Percentiles rank a stretch among this genome's conserved stretches.
Conservation (phyloP, 1,140 invertebrate genomes). For the Berghia stephanieae region DNA sequence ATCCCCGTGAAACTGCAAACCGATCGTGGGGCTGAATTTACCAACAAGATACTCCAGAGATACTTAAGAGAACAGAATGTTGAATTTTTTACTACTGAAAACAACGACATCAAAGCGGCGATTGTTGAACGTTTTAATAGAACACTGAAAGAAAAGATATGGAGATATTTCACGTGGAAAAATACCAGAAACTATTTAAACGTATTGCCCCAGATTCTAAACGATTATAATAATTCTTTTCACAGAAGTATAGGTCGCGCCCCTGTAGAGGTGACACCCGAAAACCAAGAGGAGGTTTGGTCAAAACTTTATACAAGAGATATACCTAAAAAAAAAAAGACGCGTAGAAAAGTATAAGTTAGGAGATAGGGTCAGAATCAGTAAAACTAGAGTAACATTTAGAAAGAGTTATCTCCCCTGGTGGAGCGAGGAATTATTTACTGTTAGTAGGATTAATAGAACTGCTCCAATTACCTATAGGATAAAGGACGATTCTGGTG, state of each 20-base stretch:
- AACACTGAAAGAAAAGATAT: too few species aligned
- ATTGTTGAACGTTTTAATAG: too few species aligned
- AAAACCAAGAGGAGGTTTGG: constrained; percentile 21
- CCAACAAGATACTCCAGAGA: constrained; percentile 27
- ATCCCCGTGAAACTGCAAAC: constrained; percentile 23
- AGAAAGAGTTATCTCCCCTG: too few species aligned
- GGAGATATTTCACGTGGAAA: too few species aligned
- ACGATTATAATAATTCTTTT: constrained; percentile 65
- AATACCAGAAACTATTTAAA: constrained; percentile 64
- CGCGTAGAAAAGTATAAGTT: too few species aligned
- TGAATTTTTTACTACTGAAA: constrained; percentile 35
- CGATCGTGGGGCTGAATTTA: constrained; percentile 32
- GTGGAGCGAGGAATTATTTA: too few species aligned
- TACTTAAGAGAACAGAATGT: constrained; percentile 25
- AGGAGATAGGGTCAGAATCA: too few species aligned
- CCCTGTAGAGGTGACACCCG: constrained; percentile 49
- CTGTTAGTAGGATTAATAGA: too few species aligned
- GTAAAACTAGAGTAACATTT: too few species aligned
- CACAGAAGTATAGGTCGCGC: constrained; percentile 65
- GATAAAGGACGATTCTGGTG: too few species aligned
- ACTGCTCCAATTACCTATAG: too few species aligned
- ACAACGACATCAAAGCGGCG: constrained; percentile 66
- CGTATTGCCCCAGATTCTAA: constrained; percentile 60
- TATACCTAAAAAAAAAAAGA: too few species aligned
- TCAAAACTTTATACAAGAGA: constrained; percentile 20